These are phyloP conservation scores for Sphaeridia pumilis DNA, from an alignment of 2,888 invertebrate species.

Conservation along the genomic window DNA sequence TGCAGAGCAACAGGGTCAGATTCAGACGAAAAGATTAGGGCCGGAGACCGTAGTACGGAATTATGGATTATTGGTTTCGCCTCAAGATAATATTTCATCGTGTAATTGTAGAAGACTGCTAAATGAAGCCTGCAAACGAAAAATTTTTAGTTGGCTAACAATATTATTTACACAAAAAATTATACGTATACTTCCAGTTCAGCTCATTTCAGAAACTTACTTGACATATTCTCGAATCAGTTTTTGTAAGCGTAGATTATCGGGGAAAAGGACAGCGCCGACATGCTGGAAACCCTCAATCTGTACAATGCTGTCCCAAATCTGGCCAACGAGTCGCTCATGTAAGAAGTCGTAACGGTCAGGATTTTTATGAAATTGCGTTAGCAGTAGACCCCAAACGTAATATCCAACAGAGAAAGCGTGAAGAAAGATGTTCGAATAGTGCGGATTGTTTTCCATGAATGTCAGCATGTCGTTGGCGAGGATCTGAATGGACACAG, in stretches of 20 bases:
- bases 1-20: conserved; percentile 69
- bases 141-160: neutral
- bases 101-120: conserved; percentile 65
- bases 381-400: conserved; percentile 69
- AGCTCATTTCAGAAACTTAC: too few species aligned
- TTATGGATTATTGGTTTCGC: conserved; percentile 73
- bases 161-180: neutral
- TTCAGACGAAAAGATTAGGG: conserved; percentile 55
- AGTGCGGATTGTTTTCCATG: conserved; percentile 53
- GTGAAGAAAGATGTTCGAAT: conserved; percentile 61
- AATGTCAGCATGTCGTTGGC: conserved; percentile 63
- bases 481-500: conserved; percentile 49
- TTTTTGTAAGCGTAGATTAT: conserved; percentile 41
- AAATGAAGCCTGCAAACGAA: conserved; percentile 55
- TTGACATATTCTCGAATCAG: conserved; percentile 42
- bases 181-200: too few species aligned
- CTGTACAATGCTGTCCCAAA: conserved; percentile 69
- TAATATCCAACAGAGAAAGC: conserved; percentile 73
- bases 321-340: conserved; percentile 54
- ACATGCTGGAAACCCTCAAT: conserved; percentile 42
- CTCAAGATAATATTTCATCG: conserved; percentile 70
- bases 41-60: conserved; percentile 60
- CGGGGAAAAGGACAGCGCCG: conserved; percentile 44
- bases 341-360: conserved; percentile 43
- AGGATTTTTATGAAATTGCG: conserved; percentile 43